Conservation (phyloP, 2,888 invertebrate species). For the Chorisops tibialis region DNA sequence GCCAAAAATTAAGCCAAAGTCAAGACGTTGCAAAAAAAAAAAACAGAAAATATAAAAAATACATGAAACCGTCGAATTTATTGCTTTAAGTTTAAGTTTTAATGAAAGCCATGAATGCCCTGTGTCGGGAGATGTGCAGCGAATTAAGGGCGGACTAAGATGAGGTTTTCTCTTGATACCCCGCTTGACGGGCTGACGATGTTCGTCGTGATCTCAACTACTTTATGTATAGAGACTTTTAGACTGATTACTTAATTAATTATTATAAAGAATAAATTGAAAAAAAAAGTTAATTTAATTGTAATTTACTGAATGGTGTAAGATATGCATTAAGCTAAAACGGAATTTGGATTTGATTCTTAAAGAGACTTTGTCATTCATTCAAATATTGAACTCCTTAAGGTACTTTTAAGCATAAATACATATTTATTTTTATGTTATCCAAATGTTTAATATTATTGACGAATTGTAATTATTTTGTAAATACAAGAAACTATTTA, state of each 20-base stretch:
- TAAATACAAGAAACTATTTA: constrained; percentile 29
- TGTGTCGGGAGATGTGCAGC: too few species aligned
- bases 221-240: constrained; percentile 32
- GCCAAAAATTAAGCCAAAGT: neutral
- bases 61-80: neutral
- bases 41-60: neutral
- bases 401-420: constrained; percentile 18
- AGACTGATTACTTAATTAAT: constrained; percentile 32
- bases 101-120: too few species aligned
- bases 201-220: constrained; percentile 18
- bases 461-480: constrained; percentile 32
- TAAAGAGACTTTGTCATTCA: too few species aligned
- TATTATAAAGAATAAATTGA: neutral
- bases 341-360: neutral
- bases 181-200: too few species aligned
- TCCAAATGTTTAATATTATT: constrained; percentile 11
- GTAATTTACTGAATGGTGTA: neutral
- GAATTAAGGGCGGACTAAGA: too few species aligned
- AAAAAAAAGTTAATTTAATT: constrained; percentile 1
- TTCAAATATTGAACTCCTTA: neutral
- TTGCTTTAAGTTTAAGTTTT: neutral
- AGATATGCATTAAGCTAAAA: neutral
- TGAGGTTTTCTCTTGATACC: too few species aligned
- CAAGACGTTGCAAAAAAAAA: neutral
- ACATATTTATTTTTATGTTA: constrained; percentile 26